These are phyloP conservation scores for Amphiura filiformis DNA, from an alignment of 35 echinoderm and acorn worm genomes.

Conservation along the genomic window DNA sequence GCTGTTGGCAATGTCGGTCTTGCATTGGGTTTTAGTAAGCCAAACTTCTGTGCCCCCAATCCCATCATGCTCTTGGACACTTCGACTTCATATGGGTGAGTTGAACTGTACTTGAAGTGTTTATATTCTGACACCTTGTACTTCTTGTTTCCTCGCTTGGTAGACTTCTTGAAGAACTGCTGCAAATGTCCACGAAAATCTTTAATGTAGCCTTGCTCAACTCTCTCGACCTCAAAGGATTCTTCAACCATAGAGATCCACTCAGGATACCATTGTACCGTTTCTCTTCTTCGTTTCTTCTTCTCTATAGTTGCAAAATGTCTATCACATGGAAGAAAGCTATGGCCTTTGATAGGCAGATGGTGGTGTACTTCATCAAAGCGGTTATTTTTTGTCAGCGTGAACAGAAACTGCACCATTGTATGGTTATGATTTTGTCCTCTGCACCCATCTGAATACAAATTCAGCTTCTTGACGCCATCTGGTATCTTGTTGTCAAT, in stretches of 20 bases:
- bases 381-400: not conserved
- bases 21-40: slow-evolving; percentile 16
- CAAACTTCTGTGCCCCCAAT: not conserved
- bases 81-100: slow-evolving; percentile 25
- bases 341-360: slow-evolving; percentile 32
- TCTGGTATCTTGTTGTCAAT: not conserved
- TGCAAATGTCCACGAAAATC: slow-evolving; percentile 15
- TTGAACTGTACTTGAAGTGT: not conserved
- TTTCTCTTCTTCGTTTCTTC: slow-evolving; percentile 37
- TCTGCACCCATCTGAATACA: slow-evolving; percentile 13
- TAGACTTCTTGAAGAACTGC: slow-evolving; percentile 25
- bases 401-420: not conserved
- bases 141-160: not conserved
- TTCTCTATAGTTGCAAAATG: slow-evolving; percentile 25
- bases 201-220: not conserved
- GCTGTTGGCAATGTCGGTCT: not conserved
- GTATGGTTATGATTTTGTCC: slow-evolving; percentile 6
- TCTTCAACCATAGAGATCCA: slow-evolving; percentile 31
- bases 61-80: slow-evolving; percentile 4
- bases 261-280: slow-evolving; percentile 3
- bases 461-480: not conserved
- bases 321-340: slow-evolving; percentile 35
- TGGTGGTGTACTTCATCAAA: too few relatives aligned
- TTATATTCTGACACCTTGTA: slow-evolving; percentile 52
- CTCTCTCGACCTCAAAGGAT: slow-evolving; percentile 11